Conservation (phyloP, 2,113 vertebrate species). For the Bostrychus sinensis region DNA sequence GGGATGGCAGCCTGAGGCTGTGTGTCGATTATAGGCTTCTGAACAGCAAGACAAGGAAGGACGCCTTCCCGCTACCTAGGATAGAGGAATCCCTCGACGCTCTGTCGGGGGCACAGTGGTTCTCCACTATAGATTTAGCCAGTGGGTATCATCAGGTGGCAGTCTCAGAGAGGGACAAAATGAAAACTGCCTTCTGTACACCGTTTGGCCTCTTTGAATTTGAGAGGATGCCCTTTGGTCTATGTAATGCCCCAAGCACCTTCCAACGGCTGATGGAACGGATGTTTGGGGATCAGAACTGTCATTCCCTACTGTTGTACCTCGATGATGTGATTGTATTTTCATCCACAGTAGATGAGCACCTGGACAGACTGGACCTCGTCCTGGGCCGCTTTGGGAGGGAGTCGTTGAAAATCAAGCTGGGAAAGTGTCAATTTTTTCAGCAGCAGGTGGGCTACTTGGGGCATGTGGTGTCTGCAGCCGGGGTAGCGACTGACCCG, state of each 20-base stretch:
- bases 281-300: too few relatives aligned
- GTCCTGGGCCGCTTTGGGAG: neutral
- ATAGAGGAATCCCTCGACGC: too few relatives aligned
- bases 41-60: too few relatives aligned
- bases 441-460: conserved; percentile 3
- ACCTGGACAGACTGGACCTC: neutral
- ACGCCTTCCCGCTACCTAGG: too few relatives aligned
- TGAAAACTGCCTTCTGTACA: conserved; percentile 6
- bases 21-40: too few relatives aligned
- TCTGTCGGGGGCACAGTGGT: conserved; percentile 6
- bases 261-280: too few relatives aligned
- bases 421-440: conserved; percentile 17
- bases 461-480: conserved; percentile 1
- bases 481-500: conserved; percentile 8
- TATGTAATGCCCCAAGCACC: too few relatives aligned
- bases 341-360: conserved; percentile 10
- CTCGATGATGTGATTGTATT: conserved; percentile 8
- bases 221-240: conserved; percentile 1
- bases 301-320: conserved; percentile 18
- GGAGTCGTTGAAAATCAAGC: neutral
- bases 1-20: too few relatives aligned
- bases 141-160: conserved; percentile 22
- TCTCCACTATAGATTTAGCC: conserved; percentile 12
- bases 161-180: conserved; percentile 7
- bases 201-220: conserved; percentile 3